Conservation (phyloP, 2,113 vertebrate genomes). For the Tupaia chinensis region DNA sequence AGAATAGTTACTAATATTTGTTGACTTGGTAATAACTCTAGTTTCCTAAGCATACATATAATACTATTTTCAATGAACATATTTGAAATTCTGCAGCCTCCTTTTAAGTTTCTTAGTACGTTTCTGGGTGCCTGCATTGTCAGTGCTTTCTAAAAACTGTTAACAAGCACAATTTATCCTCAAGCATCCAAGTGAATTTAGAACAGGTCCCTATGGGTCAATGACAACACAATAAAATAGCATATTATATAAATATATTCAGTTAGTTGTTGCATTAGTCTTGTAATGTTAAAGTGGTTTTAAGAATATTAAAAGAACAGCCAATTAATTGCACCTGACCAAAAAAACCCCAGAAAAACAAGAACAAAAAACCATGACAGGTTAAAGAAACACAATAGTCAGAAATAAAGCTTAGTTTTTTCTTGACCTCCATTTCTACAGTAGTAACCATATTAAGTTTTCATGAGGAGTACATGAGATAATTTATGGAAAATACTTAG, state of each 20-base stretch:
- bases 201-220: background rate
- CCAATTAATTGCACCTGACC: background rate
- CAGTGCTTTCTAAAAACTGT: constrained; percentile 36
- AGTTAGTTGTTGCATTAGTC: constrained; percentile 38
- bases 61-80: background rate
- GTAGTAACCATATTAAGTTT: background rate
- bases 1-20: background rate
- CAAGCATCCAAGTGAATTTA: constrained; percentile 29
- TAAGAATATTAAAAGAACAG: background rate
- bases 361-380: background rate
- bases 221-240: constrained; percentile 25
- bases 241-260: constrained; percentile 38
- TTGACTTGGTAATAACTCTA: constrained; percentile 21
- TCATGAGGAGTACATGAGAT: background rate
- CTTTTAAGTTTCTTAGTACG: constrained; percentile 10
- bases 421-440: background rate
- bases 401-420: background rate
- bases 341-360: no score
- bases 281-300: constrained; percentile 32
- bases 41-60: constrained; percentile 53
- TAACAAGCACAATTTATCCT: constrained; percentile 7
- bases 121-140: background rate
- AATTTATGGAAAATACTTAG: background rate
- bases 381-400: background rate
- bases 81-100: background rate